Base-by-base conservation (phyloP, 2,797 vertebrate genomes). In the Galagoides demidoff region DNA sequence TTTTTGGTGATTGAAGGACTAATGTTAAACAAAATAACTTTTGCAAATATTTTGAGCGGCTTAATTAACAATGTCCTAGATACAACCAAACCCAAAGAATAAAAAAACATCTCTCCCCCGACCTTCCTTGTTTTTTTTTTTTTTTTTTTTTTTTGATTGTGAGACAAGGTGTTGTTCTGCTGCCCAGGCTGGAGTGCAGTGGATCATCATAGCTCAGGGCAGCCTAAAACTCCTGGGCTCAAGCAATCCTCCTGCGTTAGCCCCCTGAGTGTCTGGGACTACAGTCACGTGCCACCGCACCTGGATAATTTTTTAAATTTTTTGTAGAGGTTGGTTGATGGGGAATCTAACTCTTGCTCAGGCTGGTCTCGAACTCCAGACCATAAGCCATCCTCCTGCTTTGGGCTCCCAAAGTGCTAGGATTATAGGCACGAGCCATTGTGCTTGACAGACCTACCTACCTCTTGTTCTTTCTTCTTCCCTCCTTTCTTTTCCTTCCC, bases 21-120 rank as follows among this genome's bases (percentile, higher is more conserved):
- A 52, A 61, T 70, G 12, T 90, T 88, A 93, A 90, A 20, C n/a
- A 82, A 85, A 91, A 82, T 70, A 91, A 76, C 11, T 57, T 92
- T 86, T 81, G 61, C 31, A 95, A 92, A 87, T 81, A 78, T 85
- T 85, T 89, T 81, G 39, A 89, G n/a, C n/a, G 81, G 25, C 17
- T 73, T 95, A 92, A 90, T 93, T 83, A 92, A 23, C 8, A 95
- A 0, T 68, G 23, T 86, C 25, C 59, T 86, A 57, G 76, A 39
- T 43, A 45, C 3, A 70, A 43, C 27, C 20, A 79, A 83, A 49
- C 4, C 43, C 43, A 84, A 85, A 74, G 23, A 88, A 90, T 90
- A 25, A 85, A 79, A 79, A 90, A 70, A 3, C 14, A 55, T 55
- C 17, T 63, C 17, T 45, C 1, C 8, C 11, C 84, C 5, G 19